Evolutionary conservation across 2,797 vertebrate species (phyloP).

Genomic region (Meriones psammophilus): DNA sequence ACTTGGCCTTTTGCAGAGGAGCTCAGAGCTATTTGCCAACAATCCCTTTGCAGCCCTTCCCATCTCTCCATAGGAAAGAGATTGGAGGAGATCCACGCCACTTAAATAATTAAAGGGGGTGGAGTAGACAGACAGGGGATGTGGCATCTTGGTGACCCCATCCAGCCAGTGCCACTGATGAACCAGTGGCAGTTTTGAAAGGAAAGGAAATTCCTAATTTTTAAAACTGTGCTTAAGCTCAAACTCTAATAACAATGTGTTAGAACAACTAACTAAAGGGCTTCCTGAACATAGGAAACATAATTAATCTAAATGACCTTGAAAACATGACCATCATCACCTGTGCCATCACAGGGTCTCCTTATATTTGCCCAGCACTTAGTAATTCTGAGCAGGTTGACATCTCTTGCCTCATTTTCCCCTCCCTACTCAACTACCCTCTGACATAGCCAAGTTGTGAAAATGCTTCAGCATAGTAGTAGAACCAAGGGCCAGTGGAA

Average conservation of each 20-base stretch:
- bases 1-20: not conserved
- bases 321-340: not conserved
- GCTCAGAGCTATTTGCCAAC: slow-evolving; percentile 42
- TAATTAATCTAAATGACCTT: not conserved
- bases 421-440: not conserved
- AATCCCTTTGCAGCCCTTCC: not conserved
- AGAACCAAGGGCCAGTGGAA: not conserved
- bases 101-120: slow-evolving; percentile 68
- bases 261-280: slow-evolving; percentile 17
- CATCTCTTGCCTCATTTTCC: not conserved
- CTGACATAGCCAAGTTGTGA: accelerated
- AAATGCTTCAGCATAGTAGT: not conserved
- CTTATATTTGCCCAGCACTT: not conserved
- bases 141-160: slow-evolving; percentile 1
- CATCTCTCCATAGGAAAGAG: slow-evolving; percentile 59
- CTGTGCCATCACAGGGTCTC: not conserved
- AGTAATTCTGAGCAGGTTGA: not conserved
- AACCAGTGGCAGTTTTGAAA: not conserved
- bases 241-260: slow-evolving; percentile 9
- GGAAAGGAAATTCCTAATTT: not conserved
- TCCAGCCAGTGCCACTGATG: not conserved
- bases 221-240: slow-evolving; percentile 5
- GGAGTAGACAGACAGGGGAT: slow-evolving; percentile 54
- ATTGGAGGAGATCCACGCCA: slow-evolving; percentile 66
- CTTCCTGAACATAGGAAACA: slow-evolving; percentile 50